Percentiles rank a stretch among this genome's conserved stretches.
These are phyloP conservation scores for Hymenopus coronatus DNA, from an alignment of 2,888 invertebrate genomes.

Conservation along the genomic window DNA sequence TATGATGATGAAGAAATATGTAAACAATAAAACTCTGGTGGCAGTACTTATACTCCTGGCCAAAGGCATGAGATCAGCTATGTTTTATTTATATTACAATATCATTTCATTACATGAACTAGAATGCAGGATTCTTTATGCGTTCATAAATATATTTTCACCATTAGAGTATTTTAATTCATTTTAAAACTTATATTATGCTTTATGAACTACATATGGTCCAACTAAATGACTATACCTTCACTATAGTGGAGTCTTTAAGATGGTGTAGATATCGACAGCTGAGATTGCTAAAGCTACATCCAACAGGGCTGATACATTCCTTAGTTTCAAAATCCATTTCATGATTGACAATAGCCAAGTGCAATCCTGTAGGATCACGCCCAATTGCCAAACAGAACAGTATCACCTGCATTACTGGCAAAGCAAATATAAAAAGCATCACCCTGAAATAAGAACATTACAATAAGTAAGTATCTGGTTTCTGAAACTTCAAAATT, in stretches of 20 bases:
- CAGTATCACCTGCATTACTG: conserved; percentile 91
- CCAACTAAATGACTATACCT: conserved; percentile 47
- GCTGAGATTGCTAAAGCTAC: conserved; percentile 69
- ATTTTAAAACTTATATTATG: too few relatives aligned
- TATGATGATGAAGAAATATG: too few relatives aligned
- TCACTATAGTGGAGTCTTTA: conserved; percentile 67
- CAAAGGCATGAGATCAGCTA: too few relatives aligned
- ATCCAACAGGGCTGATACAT: conserved; percentile 59
- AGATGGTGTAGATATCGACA: conserved; percentile 77
- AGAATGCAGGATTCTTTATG: too few relatives aligned
- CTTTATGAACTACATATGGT: not conserved
- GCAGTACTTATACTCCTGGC: too few relatives aligned
- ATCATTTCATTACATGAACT: too few relatives aligned
- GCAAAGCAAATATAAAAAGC: conserved; percentile 89
- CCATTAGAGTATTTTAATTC: too few relatives aligned
- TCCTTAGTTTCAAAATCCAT: conserved; percentile 42
- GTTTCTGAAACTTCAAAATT: too few relatives aligned
- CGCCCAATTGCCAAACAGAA: conserved; percentile 90
- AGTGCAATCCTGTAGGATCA: conserved; percentile 75
- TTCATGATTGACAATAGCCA: conserved; percentile 77
- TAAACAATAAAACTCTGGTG: too few relatives aligned
- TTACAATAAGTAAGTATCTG: not conserved
- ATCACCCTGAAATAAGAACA: conserved; percentile 58
- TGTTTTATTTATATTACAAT: too few relatives aligned
- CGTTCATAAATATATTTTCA: too few relatives aligned